Percentiles rank a stretch among this genome's conserved stretches.
Evolutionary conservation across 2,888 invertebrate genomes (phyloP).

Genomic region (Thereva nobilitata): DNA sequence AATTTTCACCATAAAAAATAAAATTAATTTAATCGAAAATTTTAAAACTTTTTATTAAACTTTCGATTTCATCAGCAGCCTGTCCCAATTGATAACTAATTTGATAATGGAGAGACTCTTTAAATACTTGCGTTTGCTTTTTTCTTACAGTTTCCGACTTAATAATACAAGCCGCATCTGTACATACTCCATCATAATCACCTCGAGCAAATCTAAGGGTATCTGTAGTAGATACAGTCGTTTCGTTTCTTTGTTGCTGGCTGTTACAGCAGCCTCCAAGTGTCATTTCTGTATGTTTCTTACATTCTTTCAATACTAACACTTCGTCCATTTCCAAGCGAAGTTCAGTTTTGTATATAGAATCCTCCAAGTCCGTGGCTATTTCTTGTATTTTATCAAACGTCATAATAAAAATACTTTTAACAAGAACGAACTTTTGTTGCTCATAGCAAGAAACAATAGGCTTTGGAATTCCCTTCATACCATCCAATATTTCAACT

Average conservation of each 20-base stretch:
- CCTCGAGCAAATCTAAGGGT: background rate
- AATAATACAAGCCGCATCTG: constrained; percentile 17
- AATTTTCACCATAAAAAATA: too few species aligned
- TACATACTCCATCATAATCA: background rate
- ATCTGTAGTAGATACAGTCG: background rate
- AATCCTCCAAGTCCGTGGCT: background rate
- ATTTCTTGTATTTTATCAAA: constrained; percentile 30
- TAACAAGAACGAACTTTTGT: constrained; percentile 36
- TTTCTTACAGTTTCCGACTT: constrained; percentile 30
- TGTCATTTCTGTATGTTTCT: background rate
- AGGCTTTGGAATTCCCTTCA: constrained; percentile 16
- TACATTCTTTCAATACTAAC: constrained; percentile 20
- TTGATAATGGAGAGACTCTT: constrained; percentile 35
- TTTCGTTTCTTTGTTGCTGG: background rate
- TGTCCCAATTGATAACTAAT: constrained; percentile 17
- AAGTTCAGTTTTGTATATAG: constrained; percentile 11
- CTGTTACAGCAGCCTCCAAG: background rate
- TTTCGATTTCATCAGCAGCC: constrained; percentile 36
- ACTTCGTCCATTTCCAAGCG: constrained; percentile 38
- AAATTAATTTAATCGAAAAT: constrained; percentile 2
- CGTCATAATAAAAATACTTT: constrained; percentile 21
- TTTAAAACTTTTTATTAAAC: constrained; percentile 36
- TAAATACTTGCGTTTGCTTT: constrained; percentile 23
- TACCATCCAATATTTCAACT: constrained; percentile 3
- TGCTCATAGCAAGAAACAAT: constrained; percentile 17